Conservation (phyloP, 2,888 invertebrate genomes). For the Agapetus fuscipes region DNA sequence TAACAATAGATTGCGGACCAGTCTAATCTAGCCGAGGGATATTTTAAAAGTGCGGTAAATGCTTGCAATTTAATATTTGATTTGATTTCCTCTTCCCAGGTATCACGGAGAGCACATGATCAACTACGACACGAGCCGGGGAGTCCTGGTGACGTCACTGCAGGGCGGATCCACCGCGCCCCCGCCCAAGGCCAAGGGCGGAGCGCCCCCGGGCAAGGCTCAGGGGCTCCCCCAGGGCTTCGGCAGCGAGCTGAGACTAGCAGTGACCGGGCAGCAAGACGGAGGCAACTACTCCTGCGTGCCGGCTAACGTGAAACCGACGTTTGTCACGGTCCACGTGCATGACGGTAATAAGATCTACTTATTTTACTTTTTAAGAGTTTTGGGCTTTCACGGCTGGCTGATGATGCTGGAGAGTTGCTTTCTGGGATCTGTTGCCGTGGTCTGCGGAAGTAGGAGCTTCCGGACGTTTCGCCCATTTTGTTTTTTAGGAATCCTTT, state of each 20-base stretch:
- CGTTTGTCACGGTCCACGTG: constrained; percentile 53
- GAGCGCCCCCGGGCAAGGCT: background rate
- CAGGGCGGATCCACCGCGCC: background rate
- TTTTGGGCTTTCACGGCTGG: too few relatives aligned
- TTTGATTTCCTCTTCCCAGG: too few relatives aligned
- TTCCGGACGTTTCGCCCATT: too few relatives aligned
- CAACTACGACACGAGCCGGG: constrained; percentile 52
- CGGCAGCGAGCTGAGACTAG: constrained; percentile 44
- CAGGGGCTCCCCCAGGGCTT: constrained; percentile 23
- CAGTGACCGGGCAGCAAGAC: constrained; percentile 42
- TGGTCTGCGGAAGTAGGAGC: too few relatives aligned
- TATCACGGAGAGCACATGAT: constrained; percentile 62
- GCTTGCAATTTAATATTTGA: too few relatives aligned
- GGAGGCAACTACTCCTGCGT: constrained; percentile 58
- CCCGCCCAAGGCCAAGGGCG: background rate
- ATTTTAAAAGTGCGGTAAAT: too few relatives aligned
- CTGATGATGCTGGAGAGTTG: too few relatives aligned
- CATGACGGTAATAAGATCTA: constrained; percentile 35
- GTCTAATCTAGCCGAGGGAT: too few relatives aligned
- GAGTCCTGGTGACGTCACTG: constrained; percentile 23
- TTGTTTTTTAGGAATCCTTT: too few relatives aligned
- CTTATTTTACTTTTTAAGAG: too few relatives aligned
- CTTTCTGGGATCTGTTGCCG: background rate
- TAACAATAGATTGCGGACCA: too few relatives aligned
- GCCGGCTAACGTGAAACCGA: constrained; percentile 53